Percentiles rank a stretch among this genome's conserved stretches.
Conservation (phyloP, 2,797 vertebrate species). For the Naso thynnoides region DNA sequence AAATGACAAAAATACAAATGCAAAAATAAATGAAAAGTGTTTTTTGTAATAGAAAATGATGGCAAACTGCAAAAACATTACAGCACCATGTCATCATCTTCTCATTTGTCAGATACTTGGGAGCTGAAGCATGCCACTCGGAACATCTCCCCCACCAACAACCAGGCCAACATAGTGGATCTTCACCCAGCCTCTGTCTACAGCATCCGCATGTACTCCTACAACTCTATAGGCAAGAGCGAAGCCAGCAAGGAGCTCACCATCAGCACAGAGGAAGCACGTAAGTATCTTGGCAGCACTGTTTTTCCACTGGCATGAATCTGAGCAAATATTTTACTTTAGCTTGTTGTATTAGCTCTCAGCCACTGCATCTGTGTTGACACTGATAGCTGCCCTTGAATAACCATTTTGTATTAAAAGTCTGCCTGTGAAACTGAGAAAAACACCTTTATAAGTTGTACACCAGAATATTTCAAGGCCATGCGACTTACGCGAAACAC, state of each 20-base stretch:
- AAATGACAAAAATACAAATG: neutral
- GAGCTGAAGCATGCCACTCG: slow-evolving; percentile 97
- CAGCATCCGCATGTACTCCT: slow-evolving; percentile 99
- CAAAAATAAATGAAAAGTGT: neutral
- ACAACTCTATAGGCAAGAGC: slow-evolving; percentile 96
- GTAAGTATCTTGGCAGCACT: slow-evolving; percentile 76
- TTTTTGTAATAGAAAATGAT: neutral
- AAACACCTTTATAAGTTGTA: slow-evolving; percentile 17
- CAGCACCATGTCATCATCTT: neutral
- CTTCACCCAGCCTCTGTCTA: slow-evolving; percentile 96
- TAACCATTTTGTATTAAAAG: slow-evolving; percentile 18
- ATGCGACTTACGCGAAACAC: neutral
- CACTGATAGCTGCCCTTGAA: slow-evolving; percentile 33
- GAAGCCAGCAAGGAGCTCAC: slow-evolving; percentile 98
- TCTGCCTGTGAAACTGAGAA: slow-evolving; percentile 10
- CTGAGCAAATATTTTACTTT: slow-evolving; percentile 12
- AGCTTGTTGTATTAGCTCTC: slow-evolving; percentile 1
- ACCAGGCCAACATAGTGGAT: slow-evolving; percentile 98
- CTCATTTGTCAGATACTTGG: slow-evolving; percentile 90
- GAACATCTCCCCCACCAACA: slow-evolving; percentile 98
- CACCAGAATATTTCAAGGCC: slow-evolving; percentile 5
- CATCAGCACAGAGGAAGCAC: slow-evolving; percentile 97
- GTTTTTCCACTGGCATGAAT: neutral
- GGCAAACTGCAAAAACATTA: neutral
- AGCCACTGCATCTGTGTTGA: neutral